Percentiles rank a stretch among this genome's conserved stretches.
These are phyloP conservation scores for Nothoprocta perdicaria DNA, from an alignment of 2,113 vertebrate genomes.

Conservation along the genomic window DNA sequence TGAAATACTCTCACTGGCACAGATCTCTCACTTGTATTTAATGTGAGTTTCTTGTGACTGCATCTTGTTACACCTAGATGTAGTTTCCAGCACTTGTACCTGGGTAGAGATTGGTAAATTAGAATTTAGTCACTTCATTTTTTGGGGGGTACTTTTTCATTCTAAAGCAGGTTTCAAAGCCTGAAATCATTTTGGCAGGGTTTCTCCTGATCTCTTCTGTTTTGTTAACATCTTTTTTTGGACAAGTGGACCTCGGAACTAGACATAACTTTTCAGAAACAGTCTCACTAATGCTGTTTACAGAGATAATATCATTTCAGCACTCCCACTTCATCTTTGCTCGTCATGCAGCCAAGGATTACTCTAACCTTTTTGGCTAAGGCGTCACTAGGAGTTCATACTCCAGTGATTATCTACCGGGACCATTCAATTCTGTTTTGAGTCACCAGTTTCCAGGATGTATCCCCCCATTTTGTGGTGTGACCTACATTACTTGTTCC, in stretches of 20 bases:
- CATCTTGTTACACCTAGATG: background rate
- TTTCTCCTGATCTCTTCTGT: background rate
- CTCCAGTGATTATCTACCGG: background rate
- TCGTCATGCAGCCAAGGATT: background rate
- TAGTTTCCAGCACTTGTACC: background rate
- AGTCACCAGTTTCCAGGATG: background rate
- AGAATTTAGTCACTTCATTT: background rate
- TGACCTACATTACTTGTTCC: background rate
- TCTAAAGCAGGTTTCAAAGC: background rate
- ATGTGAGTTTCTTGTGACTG: background rate
- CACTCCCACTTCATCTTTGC: constrained; percentile 47
- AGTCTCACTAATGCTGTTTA: constrained; percentile 47
- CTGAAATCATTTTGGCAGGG: background rate
- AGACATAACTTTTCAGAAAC: constrained; percentile 56
- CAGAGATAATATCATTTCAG: constrained; percentile 38
- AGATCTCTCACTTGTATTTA: background rate
- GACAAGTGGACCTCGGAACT: background rate
- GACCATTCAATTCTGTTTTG: background rate
- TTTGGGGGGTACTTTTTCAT: background rate
- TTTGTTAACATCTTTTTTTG: constrained; percentile 29
- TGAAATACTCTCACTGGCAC: background rate
- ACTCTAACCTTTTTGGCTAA: constrained; percentile 51
- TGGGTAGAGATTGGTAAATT: background rate
- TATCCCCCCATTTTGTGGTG: background rate
- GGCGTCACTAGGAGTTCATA: background rate